phyloP scores from a whole-genome alignment of 2,888 invertebrate genomes.

The Lochmaea crataegi region DNA sequence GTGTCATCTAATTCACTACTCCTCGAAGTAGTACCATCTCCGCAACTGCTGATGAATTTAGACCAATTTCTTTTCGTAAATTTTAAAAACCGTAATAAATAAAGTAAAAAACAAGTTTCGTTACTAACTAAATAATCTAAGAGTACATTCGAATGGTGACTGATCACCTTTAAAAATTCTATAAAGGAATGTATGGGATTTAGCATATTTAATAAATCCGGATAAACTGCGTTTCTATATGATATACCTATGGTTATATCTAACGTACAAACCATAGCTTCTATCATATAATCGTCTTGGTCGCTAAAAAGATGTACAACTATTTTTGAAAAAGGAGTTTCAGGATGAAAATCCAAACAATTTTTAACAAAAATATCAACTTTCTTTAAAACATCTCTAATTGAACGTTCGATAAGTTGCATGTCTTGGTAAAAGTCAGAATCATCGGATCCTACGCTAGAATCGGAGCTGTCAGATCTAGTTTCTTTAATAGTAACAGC shows the following conservation, averaged over 20 bases:
- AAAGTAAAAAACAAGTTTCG: constrained; percentile 89
- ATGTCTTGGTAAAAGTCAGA: constrained; percentile 90
- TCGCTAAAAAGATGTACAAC: constrained; percentile 89
- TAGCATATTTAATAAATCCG: constrained; percentile 83
- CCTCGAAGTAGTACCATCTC: constrained; percentile 65
- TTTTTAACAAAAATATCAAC: constrained; percentile 85
- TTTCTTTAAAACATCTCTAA: constrained; percentile 84
- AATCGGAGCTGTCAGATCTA: constrained; percentile 84
- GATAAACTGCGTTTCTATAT: constrained; percentile 82
- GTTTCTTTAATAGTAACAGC: constrained; percentile 92
- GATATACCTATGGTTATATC: constrained; percentile 89
- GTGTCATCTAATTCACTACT: constrained; percentile 78
- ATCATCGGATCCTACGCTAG: constrained; percentile 85
- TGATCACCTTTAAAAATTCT: constrained; percentile 85
- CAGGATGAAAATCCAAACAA: constrained; percentile 86
- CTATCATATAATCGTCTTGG: constrained; percentile 91
- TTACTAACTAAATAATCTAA: constrained; percentile 89
- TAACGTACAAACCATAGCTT: constrained; percentile 91
- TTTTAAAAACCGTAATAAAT: constrained; percentile 85
- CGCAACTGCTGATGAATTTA: constrained; percentile 83
- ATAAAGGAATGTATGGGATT: constrained; percentile 90
- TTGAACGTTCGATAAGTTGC: constrained; percentile 87
- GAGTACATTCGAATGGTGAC: constrained; percentile 83
- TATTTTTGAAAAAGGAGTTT: constrained; percentile 88
- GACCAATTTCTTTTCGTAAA: constrained; percentile 87